Conservation (phyloP, 2,888 invertebrate genomes). For the Ophraella communa region DNA sequence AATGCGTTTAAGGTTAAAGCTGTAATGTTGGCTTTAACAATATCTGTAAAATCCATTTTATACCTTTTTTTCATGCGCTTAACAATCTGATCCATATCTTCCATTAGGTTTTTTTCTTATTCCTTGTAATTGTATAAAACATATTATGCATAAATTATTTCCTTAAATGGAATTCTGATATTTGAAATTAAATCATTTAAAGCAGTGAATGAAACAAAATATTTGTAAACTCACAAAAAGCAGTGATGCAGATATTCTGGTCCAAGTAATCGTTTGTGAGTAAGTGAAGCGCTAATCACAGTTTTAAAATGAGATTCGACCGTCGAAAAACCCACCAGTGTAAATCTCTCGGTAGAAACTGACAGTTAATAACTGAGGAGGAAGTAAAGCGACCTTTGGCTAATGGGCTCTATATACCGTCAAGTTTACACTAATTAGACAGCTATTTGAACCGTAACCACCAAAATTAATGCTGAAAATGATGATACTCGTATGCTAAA, state of each 20-base stretch:
- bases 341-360: not conserved
- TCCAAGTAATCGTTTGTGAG: too few relatives aligned
- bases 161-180: too few relatives aligned
- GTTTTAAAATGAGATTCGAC: too few relatives aligned
- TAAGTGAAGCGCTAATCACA: too few relatives aligned
- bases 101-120: not conserved
- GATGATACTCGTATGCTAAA: too few relatives aligned
- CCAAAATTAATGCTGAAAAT: too few relatives aligned
- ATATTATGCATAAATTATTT: too few relatives aligned
- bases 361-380: not conserved
- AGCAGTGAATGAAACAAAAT: too few relatives aligned
- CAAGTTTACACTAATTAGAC: not conserved
- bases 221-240: too few relatives aligned
- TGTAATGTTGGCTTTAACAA: conserved; percentile 20
- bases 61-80: not conserved
- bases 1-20: conserved; percentile 5
- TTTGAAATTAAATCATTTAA: too few relatives aligned
- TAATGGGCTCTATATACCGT: not conserved
- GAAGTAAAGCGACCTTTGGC: not conserved
- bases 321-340: not conserved
- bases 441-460: not conserved
- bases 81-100: not conserved
- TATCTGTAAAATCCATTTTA: conserved; percentile 28
- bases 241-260: too few relatives aligned
- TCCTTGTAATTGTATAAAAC: too few relatives aligned